These are phyloP conservation scores for Gambelia wislizenii DNA, from an alignment of 2,797 vertebrate genomes.

Conservation along the genomic window DNA sequence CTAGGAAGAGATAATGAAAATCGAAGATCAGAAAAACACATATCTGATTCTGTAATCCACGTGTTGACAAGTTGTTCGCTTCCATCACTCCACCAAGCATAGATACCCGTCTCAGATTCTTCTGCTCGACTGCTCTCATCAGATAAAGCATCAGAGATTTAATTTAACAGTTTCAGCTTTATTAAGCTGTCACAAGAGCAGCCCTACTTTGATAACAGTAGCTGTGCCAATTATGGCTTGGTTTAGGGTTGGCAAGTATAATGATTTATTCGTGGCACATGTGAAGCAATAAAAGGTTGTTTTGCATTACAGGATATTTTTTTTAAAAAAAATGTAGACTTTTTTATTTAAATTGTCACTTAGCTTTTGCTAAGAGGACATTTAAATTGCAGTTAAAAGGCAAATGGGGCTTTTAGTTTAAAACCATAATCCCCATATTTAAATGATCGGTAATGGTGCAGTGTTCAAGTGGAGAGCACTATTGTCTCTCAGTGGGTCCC, in stretches of 20 bases:
- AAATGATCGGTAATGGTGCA: slow-evolving; percentile 79
- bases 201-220: slow-evolving; percentile 83
- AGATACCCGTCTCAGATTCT: slow-evolving; percentile 70
- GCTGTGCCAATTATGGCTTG: slow-evolving; percentile 85
- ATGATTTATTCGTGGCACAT: slow-evolving; percentile 83
- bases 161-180: slow-evolving; percentile 86
- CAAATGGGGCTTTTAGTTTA: slow-evolving; percentile 82
- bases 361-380: slow-evolving; percentile 82
- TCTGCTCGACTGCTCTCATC: slow-evolving; percentile 78
- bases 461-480: slow-evolving; percentile 74
- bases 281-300: slow-evolving; percentile 81
- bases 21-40: slow-evolving; percentile 23
- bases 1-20: slow-evolving; percentile 58
- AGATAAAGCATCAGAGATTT: slow-evolving; percentile 85
- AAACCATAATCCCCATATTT: slow-evolving; percentile 81
- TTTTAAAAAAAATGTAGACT: slow-evolving; percentile 62
- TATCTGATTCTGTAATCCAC: slow-evolving; percentile 66
- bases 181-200: slow-evolving; percentile 84
- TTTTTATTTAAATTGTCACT: slow-evolving; percentile 84
- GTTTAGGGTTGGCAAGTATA: slow-evolving; percentile 86
- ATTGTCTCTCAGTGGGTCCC: slow-evolving; percentile 78
- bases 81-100: slow-evolving; percentile 70
- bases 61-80: slow-evolving; percentile 74
- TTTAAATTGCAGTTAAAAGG: slow-evolving; percentile 81
- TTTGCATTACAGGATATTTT: slow-evolving; percentile 79